Evolutionary conservation across 2,888 invertebrate species (phyloP), one percentile per base, ranked within the genome.

Genomic region (Limnephilus rhombicus): DNA sequence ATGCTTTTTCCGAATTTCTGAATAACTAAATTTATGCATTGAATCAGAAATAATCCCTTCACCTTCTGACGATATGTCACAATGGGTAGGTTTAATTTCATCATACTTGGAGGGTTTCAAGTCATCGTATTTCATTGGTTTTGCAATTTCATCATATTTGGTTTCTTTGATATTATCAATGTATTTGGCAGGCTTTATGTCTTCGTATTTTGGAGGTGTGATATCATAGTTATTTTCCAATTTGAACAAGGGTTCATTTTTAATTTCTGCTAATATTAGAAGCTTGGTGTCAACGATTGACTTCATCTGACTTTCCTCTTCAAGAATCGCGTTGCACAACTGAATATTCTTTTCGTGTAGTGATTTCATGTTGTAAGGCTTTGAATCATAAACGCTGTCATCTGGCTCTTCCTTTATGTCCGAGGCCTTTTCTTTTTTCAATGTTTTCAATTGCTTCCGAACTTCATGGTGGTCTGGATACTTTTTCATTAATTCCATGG

Each of bases 1-100:
- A 94, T 98, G 98, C 94, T 98, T 98, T 94, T 97, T 98, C 15
- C 98, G 96, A 87, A 96, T 94, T 94, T 97, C 97, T 34, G 94
- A 94, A 93, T 95, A 95, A 94, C 85, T 93, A n/a, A 88, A 90
- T 91, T 93, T 93, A 34, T 3, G 94, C 95, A 94, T 95, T 96
- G 95, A 94, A 95, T 95, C 93, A 94, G 95, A 95, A 94, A 94
- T 94, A 93, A 95, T 94, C 82, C 95, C 95, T 94, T 96, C 96
- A 94, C 95, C 96, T 95, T 96, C 96, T 91, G 95, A 96, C 82
- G 96, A 96, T 91, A 96, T 95, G 92, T 96, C 96, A 94, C 96
- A 94, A 82, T 87, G 93, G 92, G 90, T 91, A 91, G 92, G 93
- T 91, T 94, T 94, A 45, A 94, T 92, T 68, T 94, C 92, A n/a